Conservation (phyloP, 64 coral and sea anemone species). For the Stichodactyla mertensii region DNA sequence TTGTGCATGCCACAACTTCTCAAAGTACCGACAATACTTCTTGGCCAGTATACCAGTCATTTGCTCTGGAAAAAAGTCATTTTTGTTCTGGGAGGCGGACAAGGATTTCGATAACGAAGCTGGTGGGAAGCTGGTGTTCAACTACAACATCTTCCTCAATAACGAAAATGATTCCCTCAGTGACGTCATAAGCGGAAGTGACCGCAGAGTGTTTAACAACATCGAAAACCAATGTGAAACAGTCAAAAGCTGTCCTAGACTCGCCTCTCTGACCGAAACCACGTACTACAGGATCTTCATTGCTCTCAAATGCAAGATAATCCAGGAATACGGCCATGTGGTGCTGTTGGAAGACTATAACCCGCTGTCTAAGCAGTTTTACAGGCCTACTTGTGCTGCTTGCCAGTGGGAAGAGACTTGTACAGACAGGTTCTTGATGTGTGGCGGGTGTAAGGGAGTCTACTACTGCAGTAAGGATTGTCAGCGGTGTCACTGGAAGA, state of each 20-base stretch:
- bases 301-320: background rate
- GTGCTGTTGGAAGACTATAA: slow-evolving; percentile 4
- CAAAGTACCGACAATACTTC: background rate
- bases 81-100: background rate
- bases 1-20: background rate
- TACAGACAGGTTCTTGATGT: slow-evolving; percentile 18
- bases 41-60: background rate
- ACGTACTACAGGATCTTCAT: background rate
- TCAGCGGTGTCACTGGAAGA: slow-evolving; percentile 43
- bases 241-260: background rate
- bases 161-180: background rate
- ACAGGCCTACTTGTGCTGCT: slow-evolving; percentile 2
- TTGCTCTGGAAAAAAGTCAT: background rate
- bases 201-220: background rate
- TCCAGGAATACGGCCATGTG: background rate
- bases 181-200: background rate
- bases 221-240: slow-evolving; percentile 8
- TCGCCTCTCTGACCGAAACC: background rate
- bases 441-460: slow-evolving; percentile 39
- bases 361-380: background rate
- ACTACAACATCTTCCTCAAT: background rate
- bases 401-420: slow-evolving; percentile 23
- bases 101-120: background rate
- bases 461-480: slow-evolving; percentile 40
- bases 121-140: background rate